Evolutionary conservation across 2,888 invertebrate species (phyloP).

Genomic region (Tipula lateralis): DNA sequence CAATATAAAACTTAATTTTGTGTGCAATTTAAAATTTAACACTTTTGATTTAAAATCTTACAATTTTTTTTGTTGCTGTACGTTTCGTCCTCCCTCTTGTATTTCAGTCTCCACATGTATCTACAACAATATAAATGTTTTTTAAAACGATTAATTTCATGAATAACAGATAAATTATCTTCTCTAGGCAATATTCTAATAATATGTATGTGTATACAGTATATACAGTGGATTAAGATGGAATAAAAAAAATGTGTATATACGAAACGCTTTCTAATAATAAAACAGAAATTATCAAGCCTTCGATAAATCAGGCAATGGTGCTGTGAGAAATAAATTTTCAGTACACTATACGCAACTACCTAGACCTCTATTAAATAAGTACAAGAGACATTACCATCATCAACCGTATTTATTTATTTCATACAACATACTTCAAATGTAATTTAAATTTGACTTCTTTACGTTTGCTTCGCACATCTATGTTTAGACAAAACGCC

Average conservation of each 20-base stretch:
- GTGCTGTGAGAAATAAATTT: not conserved
- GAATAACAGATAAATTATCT: not conserved
- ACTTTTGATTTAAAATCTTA: conserved; percentile 6
- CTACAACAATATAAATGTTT: not conserved
- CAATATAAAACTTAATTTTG: not conserved
- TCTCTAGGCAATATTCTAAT: not conserved
- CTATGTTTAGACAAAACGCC: not conserved
- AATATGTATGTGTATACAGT: not conserved
- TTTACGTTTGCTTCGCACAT: not conserved
- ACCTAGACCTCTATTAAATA: not conserved
- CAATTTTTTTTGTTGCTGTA: not conserved
- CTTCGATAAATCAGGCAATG: not conserved
- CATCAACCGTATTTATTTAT: not conserved
- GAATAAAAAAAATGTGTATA: not conserved
- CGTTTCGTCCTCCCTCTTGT: not conserved
- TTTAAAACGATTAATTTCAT: conserved; percentile 19
- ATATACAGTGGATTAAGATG: not conserved
- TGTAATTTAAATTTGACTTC: conserved; percentile 5
- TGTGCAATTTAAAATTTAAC: conserved; percentile 19
- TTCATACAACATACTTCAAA: not conserved
- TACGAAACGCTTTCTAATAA: conserved; percentile 13
- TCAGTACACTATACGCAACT: not conserved
- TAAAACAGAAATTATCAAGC: not conserved
- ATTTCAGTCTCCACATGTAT: not conserved
- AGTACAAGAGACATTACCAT: not conserved